These are phyloP conservation scores for Liodrosophila aerea DNA, from an alignment of 2,888 invertebrate species.

Conservation along the genomic window DNA sequence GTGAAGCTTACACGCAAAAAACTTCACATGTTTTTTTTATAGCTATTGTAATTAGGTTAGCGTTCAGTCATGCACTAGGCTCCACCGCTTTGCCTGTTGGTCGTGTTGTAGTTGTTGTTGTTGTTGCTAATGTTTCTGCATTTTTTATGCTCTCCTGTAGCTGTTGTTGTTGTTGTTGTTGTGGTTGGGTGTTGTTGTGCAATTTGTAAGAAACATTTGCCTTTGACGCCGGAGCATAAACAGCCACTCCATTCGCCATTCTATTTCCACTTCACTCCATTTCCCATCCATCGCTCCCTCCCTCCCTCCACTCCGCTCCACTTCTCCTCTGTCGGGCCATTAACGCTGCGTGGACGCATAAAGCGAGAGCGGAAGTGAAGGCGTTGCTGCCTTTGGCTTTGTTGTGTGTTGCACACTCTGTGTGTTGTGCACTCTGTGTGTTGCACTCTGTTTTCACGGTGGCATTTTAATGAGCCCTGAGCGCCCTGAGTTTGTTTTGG, in stretches of 20 bases:
- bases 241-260: conserved; percentile 24
- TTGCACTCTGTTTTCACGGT: conserved; percentile 21
- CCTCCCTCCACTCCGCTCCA: not conserved
- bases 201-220: conserved; percentile 52
- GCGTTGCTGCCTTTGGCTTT: conserved; percentile 38
- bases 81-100: conserved; percentile 23
- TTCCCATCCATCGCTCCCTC: not conserved
- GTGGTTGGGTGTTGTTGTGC: conserved; percentile 11
- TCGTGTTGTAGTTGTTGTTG: conserved; percentile 12
- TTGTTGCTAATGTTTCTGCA: not conserved
- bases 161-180: conserved; percentile 7
- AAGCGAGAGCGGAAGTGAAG: conserved; percentile 46
- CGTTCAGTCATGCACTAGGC: conserved; percentile 38
- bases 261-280: not conserved
- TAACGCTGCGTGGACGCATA: conserved; percentile 59
- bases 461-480: conserved; percentile 68
- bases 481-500: conserved; percentile 16
- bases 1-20: no score
- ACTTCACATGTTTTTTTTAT: conserved; percentile 34
- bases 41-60: conserved; percentile 45
- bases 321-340: conserved; percentile 43
- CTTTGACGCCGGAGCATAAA: conserved; percentile 65
- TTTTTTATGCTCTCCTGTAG: conserved; percentile 8
- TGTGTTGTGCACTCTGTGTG: conserved; percentile 9
- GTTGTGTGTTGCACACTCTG: conserved; percentile 29